Percentiles rank a stretch among this genome's conserved stretches.
phyloP scores from a whole-genome alignment of 2,888 invertebrate species.

The Rhopalosiphum nymphaeae region DNA sequence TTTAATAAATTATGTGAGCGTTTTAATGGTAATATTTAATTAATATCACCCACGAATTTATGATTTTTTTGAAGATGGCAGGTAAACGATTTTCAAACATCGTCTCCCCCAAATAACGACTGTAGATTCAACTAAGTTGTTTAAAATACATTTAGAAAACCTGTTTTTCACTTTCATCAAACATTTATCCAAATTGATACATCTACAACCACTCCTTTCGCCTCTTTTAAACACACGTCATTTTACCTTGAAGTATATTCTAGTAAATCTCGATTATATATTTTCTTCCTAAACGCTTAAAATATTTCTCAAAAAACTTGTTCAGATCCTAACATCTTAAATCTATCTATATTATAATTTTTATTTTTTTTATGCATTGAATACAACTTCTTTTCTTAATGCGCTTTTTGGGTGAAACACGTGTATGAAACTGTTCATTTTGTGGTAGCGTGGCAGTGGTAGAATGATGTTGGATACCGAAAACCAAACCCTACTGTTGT shows the following conservation, averaged over 20 bases:
- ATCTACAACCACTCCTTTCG: conserved; percentile 6
- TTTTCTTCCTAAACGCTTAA: background rate
- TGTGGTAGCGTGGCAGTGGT: background rate
- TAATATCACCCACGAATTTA: background rate
- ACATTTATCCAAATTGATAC: conserved; percentile 2
- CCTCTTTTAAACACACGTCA: background rate
- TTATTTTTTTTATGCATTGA: background rate
- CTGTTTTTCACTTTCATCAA: conserved; percentile 14
- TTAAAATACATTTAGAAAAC: background rate
- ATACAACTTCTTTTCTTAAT: background rate
- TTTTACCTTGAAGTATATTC: conserved; percentile 34
- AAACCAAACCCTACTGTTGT: background rate
- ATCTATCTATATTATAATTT: conserved; percentile 16
- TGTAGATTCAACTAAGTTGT: background rate
- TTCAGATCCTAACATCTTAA: background rate
- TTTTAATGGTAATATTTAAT: background rate
- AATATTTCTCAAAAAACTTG: conserved; percentile 27
- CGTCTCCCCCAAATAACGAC: background rate
- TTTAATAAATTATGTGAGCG: background rate
- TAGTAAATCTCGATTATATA: conserved; percentile 17
- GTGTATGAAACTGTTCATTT: conserved; percentile 23
- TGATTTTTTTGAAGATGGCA: background rate
- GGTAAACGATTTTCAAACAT: background rate
- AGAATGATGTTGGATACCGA: background rate
- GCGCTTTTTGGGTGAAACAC: conserved; percentile 28